A percentile compares a stretch with the other conserved stretches of the same genome.
Conservation (phyloP, 2,113 vertebrate genomes). For the Phainopepla nitens region DNA sequence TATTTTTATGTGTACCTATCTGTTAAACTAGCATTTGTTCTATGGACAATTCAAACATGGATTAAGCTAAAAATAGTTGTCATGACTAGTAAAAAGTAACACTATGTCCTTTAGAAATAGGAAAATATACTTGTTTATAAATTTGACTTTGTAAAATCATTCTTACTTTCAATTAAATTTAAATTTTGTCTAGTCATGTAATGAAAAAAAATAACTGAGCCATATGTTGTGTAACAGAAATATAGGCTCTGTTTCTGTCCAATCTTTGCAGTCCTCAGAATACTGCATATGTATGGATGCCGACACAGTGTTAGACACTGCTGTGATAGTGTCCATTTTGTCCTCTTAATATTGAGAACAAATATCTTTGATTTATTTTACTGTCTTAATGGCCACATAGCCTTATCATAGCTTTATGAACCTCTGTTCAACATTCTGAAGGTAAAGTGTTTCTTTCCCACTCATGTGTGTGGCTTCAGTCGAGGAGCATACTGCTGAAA, state of each 20-base stretch:
- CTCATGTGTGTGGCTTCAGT: neutral
- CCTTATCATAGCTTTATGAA: neutral
- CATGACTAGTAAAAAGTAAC: neutral
- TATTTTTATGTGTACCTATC: neutral
- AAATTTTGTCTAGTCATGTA: neutral
- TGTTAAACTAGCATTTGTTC: neutral
- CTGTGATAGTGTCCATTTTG: neutral
- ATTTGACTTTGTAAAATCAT: neutral
- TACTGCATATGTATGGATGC: neutral
- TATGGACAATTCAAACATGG: neutral
- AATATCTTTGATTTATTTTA: neutral
- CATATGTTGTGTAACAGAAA: neutral
- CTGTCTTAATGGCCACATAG: neutral
- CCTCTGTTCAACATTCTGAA: neutral
- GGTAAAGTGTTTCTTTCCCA: neutral
- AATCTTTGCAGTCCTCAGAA: neutral
- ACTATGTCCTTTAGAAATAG: neutral
- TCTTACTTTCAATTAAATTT: neutral
- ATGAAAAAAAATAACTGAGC: neutral
- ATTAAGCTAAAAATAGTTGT: conserved; percentile 23
- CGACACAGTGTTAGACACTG: neutral
- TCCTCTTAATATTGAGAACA: neutral
- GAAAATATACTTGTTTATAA: neutral
- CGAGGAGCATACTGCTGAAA: neutral
- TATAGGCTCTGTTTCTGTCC: neutral